These are phyloP conservation scores for Cheilosia pagana DNA, from an alignment of 2,888 invertebrate species.

Conservation along the genomic window DNA sequence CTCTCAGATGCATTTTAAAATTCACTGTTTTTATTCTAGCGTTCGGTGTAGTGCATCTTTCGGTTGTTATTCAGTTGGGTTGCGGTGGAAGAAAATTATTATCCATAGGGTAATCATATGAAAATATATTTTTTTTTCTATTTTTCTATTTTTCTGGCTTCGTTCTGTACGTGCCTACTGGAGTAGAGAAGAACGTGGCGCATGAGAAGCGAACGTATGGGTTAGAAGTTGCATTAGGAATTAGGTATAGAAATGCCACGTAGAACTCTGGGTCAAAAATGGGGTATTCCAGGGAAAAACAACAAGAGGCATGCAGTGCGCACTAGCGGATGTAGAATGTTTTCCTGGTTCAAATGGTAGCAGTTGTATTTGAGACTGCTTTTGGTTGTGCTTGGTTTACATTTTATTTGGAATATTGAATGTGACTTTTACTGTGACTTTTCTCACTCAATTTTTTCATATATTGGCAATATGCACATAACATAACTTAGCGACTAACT, in stretches of 20 bases:
- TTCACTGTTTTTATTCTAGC: slow-evolving; percentile 24
- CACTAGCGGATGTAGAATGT: no score
- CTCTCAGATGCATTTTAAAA: slow-evolving; percentile 56
- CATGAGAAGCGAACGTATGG: slow-evolving; percentile 1
- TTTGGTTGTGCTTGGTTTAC: no score
- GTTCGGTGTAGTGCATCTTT: slow-evolving; percentile 38
- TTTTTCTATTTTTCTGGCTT: neutral
- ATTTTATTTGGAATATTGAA: no score
- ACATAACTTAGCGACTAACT: no score
- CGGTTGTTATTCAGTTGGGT: slow-evolving; percentile 21
- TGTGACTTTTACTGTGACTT: no score
- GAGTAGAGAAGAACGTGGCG: neutral
- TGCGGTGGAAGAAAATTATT: slow-evolving; percentile 26
- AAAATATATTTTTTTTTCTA: neutral
- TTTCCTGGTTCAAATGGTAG: no score
- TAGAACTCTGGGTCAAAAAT: slow-evolving; percentile 19
- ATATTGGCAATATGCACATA: no score
- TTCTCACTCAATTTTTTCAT: no score
- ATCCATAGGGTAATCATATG: slow-evolving; percentile 41
- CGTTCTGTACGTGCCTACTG: slow-evolving; percentile 20
- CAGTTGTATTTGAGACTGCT: no score
- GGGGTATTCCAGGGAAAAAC: no score
- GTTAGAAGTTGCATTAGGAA: neutral
- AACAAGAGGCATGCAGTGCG: no score
- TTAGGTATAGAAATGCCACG: neutral